Base-by-base conservation (phyloP, 35 echinoderm and acorn worm species). In the Nesometra sesokonis region DNA sequence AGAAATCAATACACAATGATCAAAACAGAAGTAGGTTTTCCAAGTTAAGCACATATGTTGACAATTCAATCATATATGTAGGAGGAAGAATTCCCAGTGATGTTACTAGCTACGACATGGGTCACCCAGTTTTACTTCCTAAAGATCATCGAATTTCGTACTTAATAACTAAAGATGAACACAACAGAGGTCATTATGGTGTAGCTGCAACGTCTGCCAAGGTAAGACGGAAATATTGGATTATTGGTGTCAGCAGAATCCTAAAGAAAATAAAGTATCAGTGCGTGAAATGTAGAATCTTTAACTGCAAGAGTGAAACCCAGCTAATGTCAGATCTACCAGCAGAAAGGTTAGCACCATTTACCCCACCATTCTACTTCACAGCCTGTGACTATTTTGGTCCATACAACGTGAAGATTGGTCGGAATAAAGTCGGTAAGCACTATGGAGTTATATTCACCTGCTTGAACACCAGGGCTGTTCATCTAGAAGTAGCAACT, bases 361-460 rank as follows among this genome's bases (percentile, higher is more conserved):
- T 89, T 37, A 91, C 85, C 15, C 82, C 86, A 47, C 91, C 91
- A 67, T 93, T 93, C 35, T 47, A 87, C 33, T 80, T 13, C 89
- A 80, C 89, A 0, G 86, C 79, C 17, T 91, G 90, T 40, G 91
- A 93, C 77, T 90, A 93, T 32, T 93, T 93, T 84, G 91, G 91
- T 29, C 91, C 91, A 46, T 67, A 85, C 31, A 30, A 76, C 33
- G 91, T 93, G 4, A 88, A 77, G 29, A 76, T 92, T 0, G 80
- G 85, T 30, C 37, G 88, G 3, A 93, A 90, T 67, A 93, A 90
- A 37, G 86, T 43, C 0, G 81, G 32, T 13, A 90, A 90, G 84
- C 85, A 93, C 36, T 93, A 93, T 81, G 93, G 88, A 2, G 85
- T 90, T 0, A 90, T 94, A 13, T 94, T 91, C 19, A 94, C 93